These are phyloP conservation scores for Drosophila meridiana DNA, from an alignment of 2,888 invertebrate genomes.

Conservation along the genomic window DNA sequence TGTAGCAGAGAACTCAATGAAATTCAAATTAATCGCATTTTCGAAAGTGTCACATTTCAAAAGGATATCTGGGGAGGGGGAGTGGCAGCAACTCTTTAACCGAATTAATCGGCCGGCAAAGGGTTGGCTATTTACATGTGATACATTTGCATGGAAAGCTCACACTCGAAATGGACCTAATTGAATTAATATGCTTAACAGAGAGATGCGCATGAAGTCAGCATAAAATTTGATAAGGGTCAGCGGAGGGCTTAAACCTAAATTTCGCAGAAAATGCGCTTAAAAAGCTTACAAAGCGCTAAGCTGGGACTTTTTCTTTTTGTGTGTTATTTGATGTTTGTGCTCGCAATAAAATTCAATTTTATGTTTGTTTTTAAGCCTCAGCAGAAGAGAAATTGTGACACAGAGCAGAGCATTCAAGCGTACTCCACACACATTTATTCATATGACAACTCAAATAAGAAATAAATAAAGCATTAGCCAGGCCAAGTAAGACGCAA, in stretches of 20 bases:
- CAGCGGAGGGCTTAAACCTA: neutral
- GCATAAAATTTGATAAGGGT: slow-evolving; percentile 26
- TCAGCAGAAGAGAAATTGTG: neutral
- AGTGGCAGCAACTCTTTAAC: slow-evolving; percentile 45
- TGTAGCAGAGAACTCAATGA: slow-evolving; percentile 36
- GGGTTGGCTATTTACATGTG: slow-evolving; percentile 31
- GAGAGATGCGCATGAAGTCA: slow-evolving; percentile 48
- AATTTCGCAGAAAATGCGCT: neutral
- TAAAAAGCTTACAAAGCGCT: slow-evolving; percentile 9
- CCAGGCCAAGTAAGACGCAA: slow-evolving; percentile 2
- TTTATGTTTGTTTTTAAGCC: slow-evolving; percentile 19
- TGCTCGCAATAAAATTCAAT: slow-evolving; percentile 47
- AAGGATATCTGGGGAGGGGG: neutral
- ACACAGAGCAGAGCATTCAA: neutral
- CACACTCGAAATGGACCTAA: slow-evolving; percentile 21
- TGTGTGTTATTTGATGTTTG: neutral
- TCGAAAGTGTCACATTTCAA: slow-evolving; percentile 61
- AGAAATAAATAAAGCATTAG: slow-evolving; percentile 1
- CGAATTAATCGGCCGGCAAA: slow-evolving; percentile 48
- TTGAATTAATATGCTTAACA: slow-evolving; percentile 14
- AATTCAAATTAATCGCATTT: slow-evolving; percentile 62
- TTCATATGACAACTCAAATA: neutral
- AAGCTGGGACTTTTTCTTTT: slow-evolving; percentile 9
- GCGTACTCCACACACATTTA: neutral
- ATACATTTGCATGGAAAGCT: slow-evolving; percentile 3